Conservation (phyloP, 2,888 invertebrate species). For the Auanema freiburgensis region DNA sequence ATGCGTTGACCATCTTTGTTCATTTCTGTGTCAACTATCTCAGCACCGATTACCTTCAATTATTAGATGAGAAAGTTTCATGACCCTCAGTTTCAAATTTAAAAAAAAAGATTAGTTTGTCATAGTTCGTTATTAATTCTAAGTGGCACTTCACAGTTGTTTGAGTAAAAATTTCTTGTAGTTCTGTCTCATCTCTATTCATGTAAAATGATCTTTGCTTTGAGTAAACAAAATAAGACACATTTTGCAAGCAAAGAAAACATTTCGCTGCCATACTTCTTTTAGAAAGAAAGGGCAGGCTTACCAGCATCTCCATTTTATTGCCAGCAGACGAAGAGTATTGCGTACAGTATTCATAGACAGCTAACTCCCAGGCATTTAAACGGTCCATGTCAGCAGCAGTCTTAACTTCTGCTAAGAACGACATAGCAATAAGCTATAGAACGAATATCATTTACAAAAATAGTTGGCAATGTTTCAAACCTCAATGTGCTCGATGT, state of each 20-base stretch:
- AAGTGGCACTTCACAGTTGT: background rate
- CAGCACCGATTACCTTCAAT: slow-evolving; percentile 57
- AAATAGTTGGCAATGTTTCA: background rate
- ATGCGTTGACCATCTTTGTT: slow-evolving; percentile 59
- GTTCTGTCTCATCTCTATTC: background rate
- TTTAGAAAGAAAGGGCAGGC: slow-evolving; percentile 1
- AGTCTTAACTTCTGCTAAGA: slow-evolving; percentile 38
- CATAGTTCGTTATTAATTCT: background rate
- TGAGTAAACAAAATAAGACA: background rate
- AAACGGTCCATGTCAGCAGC: slow-evolving; percentile 44
- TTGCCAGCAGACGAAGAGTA: slow-evolving; percentile 27
- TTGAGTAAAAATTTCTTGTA: slow-evolving; percentile 1
- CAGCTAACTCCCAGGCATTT: slow-evolving; percentile 52
- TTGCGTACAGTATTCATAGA: slow-evolving; percentile 41
- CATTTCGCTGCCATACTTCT: too few species aligned
- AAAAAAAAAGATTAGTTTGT: background rate
- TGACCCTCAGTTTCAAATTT: background rate
- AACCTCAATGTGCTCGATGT: slow-evolving; percentile 43
- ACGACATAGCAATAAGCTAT: slow-evolving; percentile 26
- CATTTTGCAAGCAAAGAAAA: background rate
- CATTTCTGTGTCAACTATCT: slow-evolving; percentile 63
- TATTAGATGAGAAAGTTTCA: background rate
- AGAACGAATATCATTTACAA: slow-evolving; percentile 4
- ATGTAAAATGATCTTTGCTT: background rate
- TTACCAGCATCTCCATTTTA: slow-evolving; percentile 43